phyloP scores from a whole-genome alignment of 2,113 vertebrate species.

The Trichomycterus rosablanca region DNA sequence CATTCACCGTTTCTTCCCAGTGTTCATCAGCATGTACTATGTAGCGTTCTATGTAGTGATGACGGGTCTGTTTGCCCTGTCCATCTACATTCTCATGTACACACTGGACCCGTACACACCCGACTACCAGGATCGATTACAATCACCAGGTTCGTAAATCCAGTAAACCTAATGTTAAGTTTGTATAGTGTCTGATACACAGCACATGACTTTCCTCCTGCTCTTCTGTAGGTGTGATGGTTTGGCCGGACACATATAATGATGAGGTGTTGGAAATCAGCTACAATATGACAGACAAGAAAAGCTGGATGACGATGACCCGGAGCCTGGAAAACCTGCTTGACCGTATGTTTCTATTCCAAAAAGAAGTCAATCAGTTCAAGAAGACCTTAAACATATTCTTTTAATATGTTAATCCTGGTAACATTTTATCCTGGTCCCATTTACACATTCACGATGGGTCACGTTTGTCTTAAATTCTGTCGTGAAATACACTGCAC shows the following conservation, averaged over 20 bases:
- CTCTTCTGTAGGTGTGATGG: slow-evolving; percentile 70
- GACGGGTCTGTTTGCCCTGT: slow-evolving; percentile 71
- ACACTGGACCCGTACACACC: slow-evolving; percentile 77
- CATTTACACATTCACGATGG: too few species aligned
- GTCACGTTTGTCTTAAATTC: too few species aligned
- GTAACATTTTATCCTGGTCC: too few species aligned
- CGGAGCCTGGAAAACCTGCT: slow-evolving; percentile 69
- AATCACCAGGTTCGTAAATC: slow-evolving; percentile 74
- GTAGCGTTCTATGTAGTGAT: slow-evolving; percentile 83
- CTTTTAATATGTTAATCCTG: too few species aligned
- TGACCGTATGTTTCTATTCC: slow-evolving; percentile 59
- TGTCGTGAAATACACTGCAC: too few species aligned
- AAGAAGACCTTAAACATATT: too few species aligned
- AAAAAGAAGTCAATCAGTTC: too few species aligned
- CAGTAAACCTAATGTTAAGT: not conserved
- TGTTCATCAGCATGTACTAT: slow-evolving; percentile 88
- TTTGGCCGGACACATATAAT: slow-evolving; percentile 74
- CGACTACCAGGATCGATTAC: slow-evolving; percentile 80
- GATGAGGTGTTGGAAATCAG: slow-evolving; percentile 70
- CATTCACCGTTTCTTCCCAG: slow-evolving; percentile 51
- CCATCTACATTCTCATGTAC: slow-evolving; percentile 76
- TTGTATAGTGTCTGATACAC: not conserved
- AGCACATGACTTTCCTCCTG: not conserved
- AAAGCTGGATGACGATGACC: slow-evolving; percentile 67
- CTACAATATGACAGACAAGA: slow-evolving; percentile 73